These are phyloP conservation scores for Phaenicophaeus curvirostris DNA, from an alignment of 2,797 vertebrate species.

Conservation along the genomic window DNA sequence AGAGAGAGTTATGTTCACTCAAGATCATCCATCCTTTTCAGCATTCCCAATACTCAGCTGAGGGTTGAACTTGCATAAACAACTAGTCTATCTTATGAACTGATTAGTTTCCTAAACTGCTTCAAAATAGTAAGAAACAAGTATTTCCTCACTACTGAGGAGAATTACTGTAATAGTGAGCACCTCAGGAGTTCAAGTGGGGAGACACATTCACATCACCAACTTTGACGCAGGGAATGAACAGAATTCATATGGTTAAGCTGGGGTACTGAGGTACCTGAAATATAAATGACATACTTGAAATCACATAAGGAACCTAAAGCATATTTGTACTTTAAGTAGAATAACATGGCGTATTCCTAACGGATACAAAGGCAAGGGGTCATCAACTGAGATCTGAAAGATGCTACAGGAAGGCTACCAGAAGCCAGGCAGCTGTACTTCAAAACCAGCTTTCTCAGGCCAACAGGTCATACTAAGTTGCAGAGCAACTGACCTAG, in stretches of 20 bases:
- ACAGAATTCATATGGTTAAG: background rate
- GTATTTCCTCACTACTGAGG: background rate
- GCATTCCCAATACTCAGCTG: background rate
- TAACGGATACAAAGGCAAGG: background rate
- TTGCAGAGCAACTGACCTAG: background rate
- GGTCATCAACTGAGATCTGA: background rate
- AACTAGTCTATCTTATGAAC: background rate
- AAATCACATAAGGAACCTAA: background rate
- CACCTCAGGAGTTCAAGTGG: background rate
- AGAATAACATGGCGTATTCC: background rate
- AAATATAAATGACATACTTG: background rate
- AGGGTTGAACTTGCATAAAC: background rate
- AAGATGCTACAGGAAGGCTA: background rate
- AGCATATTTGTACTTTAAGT: background rate
- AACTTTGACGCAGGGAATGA: background rate
- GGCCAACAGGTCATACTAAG: background rate
- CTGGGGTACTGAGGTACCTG: background rate
- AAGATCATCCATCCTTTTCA: background rate
- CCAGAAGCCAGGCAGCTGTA: background rate
- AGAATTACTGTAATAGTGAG: background rate
- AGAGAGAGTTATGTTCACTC: background rate
- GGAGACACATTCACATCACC: rapidly evolving
- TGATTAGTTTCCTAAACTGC: background rate
- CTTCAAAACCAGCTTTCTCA: background rate
- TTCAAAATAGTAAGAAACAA: background rate